phyloP scores from a whole-genome alignment of 2,888 invertebrate species.

The Philereme vetulata region DNA sequence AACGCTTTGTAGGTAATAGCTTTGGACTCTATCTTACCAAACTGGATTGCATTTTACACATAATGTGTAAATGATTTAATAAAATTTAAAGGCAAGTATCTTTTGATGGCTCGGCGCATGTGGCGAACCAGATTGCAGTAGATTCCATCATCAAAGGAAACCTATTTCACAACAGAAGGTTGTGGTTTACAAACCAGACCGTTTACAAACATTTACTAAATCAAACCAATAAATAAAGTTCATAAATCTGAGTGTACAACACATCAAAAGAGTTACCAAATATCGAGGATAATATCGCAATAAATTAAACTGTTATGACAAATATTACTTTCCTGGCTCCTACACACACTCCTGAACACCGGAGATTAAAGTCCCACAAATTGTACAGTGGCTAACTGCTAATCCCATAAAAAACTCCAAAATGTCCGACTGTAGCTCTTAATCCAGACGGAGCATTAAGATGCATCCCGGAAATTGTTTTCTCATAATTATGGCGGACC shows the following conservation, averaged over 20 bases:
- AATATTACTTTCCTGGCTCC: conserved; percentile 28
- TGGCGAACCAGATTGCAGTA: not conserved
- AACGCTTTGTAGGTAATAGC: not conserved
- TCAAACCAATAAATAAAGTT: conserved; percentile 17
- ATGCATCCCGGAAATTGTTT: conserved; percentile 81
- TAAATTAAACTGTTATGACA: conserved; percentile 36
- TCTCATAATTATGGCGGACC: conserved; percentile 79
- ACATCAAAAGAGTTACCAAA: conserved; percentile 21
- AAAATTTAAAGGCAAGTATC: too few species aligned
- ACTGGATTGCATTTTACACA: too few species aligned
- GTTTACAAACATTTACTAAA: conserved; percentile 9
- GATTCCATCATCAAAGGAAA: not conserved
- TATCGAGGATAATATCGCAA: conserved; percentile 2
- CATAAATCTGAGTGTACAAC: conserved; percentile 12
- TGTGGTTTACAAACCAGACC: conserved; percentile 1
- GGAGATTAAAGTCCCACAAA: conserved; percentile 41
- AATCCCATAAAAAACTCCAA: conserved; percentile 49
- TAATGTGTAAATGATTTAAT: too few species aligned
- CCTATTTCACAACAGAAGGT: not conserved
- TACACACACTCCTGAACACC: conserved; percentile 29
- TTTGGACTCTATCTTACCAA: not conserved
- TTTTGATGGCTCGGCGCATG: not conserved
- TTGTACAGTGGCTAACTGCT: conserved; percentile 40
- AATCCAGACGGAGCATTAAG: conserved; percentile 73
- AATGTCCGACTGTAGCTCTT: conserved; percentile 58